A percentile compares a stretch with the other conserved stretches of the same genome.
phyloP scores from a whole-genome alignment of 2,113 vertebrate genomes.

The Monarcha castaneiventris region DNA sequence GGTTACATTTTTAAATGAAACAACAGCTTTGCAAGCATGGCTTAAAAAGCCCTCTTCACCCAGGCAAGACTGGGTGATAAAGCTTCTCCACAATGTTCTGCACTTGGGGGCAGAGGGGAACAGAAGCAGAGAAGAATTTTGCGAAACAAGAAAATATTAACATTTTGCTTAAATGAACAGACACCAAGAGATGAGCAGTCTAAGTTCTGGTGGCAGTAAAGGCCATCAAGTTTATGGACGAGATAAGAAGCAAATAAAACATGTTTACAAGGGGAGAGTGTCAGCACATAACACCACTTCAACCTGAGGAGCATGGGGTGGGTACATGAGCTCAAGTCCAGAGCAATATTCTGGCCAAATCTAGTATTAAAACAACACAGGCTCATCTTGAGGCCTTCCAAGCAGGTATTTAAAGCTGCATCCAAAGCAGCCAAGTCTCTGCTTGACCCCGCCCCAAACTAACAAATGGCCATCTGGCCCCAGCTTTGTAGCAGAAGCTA shows the following conservation, averaged over 20 bases:
- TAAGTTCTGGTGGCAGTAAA: background rate
- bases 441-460: background rate
- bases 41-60: background rate
- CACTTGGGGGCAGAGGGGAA: background rate
- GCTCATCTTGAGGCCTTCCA: background rate
- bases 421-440: background rate
- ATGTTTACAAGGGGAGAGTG: background rate
- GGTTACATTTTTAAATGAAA: background rate
- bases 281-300: background rate
- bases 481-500: background rate
- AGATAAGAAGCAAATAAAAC: background rate
- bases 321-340: background rate
- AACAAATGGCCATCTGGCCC: background rate
- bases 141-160: background rate
- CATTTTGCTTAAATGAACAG: background rate
- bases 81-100: background rate
- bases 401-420: background rate
- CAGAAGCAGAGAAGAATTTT: background rate
- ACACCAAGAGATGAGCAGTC: background rate
- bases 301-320: fast-evolving
- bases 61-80: background rate
- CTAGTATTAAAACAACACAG: background rate
- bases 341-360: background rate
- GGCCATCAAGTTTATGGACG: background rate
- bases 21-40: background rate